These are phyloP conservation scores for Pagrus major DNA, from an alignment of 2,113 vertebrate species.

Conservation along the genomic window DNA sequence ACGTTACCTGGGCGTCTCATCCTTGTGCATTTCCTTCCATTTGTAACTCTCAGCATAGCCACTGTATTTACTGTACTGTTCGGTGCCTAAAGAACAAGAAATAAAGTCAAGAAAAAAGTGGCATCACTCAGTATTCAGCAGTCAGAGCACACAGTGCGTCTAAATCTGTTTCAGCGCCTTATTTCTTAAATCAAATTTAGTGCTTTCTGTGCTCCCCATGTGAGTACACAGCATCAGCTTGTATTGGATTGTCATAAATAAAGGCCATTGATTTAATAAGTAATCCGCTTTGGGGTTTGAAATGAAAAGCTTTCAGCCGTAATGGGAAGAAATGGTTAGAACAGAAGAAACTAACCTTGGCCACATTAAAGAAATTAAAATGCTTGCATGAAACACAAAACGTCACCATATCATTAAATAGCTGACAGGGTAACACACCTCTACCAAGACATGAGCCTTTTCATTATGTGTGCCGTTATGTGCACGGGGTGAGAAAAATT, in stretches of 20 bases:
- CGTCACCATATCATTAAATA: not conserved
- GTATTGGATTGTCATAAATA: conserved; percentile 76
- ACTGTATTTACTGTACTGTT: conserved; percentile 96
- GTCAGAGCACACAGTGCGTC: conserved; percentile 43
- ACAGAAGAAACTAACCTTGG: conserved; percentile 38
- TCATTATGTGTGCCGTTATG: conserved; percentile 1
- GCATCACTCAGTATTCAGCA: conserved; percentile 49
- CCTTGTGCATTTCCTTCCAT: conserved; percentile 77
- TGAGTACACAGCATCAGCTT: conserved; percentile 61
- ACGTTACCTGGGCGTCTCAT: conserved; percentile 76
- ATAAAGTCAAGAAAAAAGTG: not conserved
- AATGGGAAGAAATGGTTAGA: conserved; percentile 55
- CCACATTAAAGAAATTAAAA: conserved; percentile 41
- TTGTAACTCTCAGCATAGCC: conserved; percentile 95
- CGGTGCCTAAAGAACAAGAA: conserved; percentile 85
- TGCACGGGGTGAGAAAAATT: not conserved
- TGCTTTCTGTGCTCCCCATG: conserved; percentile 59
- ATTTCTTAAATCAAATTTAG: conserved; percentile 73
- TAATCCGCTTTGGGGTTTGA: conserved; percentile 71
- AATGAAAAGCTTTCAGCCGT: conserved; percentile 75
- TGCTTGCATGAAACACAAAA: conserved; percentile 14
- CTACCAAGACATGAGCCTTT: conserved; percentile 29
- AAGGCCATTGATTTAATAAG: conserved; percentile 72
- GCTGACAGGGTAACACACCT: not conserved
- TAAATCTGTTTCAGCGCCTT: conserved; percentile 60